Evolutionary conservation across 1,140 invertebrate genomes (phyloP).

Genomic region (Calycopis cecrops): DNA sequence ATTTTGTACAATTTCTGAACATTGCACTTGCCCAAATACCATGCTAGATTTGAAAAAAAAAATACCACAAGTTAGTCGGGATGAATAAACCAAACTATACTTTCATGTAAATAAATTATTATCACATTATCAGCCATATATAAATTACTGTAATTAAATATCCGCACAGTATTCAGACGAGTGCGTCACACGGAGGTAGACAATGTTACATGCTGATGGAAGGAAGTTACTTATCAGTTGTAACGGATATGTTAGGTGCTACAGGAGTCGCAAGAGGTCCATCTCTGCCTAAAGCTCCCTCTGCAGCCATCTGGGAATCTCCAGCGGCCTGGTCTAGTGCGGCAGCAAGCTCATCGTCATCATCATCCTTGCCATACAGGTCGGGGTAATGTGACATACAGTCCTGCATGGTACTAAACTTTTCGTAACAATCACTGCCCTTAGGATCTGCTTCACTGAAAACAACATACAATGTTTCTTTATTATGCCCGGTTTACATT

Average conservation of each 20-base stretch:
- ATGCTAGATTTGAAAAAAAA: too few relatives aligned
- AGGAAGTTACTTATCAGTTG: neutral
- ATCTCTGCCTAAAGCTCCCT: neutral
- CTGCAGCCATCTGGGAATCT: neutral
- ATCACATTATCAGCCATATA: too few relatives aligned
- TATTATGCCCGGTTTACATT: too few relatives aligned
- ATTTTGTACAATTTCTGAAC: too few relatives aligned
- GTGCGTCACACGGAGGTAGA: neutral
- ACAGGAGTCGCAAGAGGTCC: neutral
- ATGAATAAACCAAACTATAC: too few relatives aligned
- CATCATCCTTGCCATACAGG: constrained; percentile 85
- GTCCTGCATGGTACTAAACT: constrained; percentile 93
- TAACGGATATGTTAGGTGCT: neutral
- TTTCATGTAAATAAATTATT: too few relatives aligned
- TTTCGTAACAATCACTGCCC: constrained; percentile 92
- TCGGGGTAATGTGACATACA: constrained; percentile 94
- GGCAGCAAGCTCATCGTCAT: constrained; percentile 33
- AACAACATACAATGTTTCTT: constrained; percentile 3
- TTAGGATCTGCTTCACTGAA: constrained; percentile 82
- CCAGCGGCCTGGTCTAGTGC: constrained; percentile 24
- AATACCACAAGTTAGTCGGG: too few relatives aligned
- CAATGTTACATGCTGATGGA: neutral
- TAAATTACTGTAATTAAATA: neutral
- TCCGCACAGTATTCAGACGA: constrained; percentile 1
- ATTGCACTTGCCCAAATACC: too few relatives aligned